phyloP scores from a whole-genome alignment of 2,888 invertebrate genomes.

The Brassicogethes aeneus region DNA sequence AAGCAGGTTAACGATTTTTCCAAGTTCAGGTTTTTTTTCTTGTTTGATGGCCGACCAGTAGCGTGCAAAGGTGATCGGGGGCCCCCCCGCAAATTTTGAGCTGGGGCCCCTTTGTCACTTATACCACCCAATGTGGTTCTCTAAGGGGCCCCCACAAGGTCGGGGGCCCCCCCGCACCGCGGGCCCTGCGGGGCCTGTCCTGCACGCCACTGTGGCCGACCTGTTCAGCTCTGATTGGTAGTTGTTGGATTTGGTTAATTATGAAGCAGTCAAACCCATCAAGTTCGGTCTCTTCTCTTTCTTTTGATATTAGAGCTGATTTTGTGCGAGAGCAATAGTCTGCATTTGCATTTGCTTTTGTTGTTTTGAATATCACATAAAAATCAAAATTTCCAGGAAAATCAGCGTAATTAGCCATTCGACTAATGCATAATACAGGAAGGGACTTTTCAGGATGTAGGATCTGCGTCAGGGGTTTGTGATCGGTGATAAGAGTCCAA shows the following conservation, averaged over 20 bases:
- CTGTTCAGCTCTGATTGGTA: conserved; percentile 7
- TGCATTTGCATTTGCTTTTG: conserved; percentile 11
- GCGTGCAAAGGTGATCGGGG: no score
- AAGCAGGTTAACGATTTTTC: conserved; percentile 5
- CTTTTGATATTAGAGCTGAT: not conserved
- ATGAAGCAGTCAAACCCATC: conserved; percentile 9
- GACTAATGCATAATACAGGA: conserved; percentile 15
- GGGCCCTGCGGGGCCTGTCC: no score
- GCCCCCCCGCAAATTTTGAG: no score
- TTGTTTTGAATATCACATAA: conserved; percentile 6
- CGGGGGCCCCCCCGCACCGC: no score
- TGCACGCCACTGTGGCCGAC: no score
- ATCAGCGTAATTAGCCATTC: conserved; percentile 13
- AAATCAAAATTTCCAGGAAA: conserved; percentile 11
- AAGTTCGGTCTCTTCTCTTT: conserved; percentile 2
- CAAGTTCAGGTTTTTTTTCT: conserved; percentile 6
- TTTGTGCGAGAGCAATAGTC: conserved; percentile 14
- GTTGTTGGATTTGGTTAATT: conserved; percentile 7
- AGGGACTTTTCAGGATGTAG: conserved; percentile 14
- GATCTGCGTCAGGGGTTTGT: conserved; percentile 16
- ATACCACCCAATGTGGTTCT: no score
- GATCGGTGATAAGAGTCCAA: conserved; percentile 14
- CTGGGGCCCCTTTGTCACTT: no score
- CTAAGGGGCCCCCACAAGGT: no score
- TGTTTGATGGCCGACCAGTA: no score